Base-by-base conservation (phyloP, 2,113 vertebrate genomes). In the Verasper variegatus region DNA sequence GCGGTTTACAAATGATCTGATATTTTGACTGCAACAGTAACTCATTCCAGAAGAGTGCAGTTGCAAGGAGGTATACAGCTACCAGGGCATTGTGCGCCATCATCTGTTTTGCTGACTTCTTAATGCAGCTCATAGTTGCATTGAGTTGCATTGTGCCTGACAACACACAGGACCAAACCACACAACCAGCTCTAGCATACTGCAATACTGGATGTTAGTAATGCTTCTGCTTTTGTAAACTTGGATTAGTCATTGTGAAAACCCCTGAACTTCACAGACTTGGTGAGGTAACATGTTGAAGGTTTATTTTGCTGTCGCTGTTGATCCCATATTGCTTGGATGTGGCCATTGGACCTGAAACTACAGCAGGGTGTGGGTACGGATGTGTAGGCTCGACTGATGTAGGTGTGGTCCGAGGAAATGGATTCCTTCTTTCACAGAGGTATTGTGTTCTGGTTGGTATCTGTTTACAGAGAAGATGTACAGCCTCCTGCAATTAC, bases 201-300 rank as follows among this genome's bases (percentile, higher is more conserved):
- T 62, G 59, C 35, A 31, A 40, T 21, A 7, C 31, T 75, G 40
- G 9, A 65, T 77, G 64, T 71, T 35, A 68, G 37, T 66, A 69
- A 72, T 75, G 67, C 66, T 71, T 47, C 23, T 82, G 69, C 65
- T 82, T 82, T 78, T 84, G 68, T 84, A 71, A 85, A 86, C 58
- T 80, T 70, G 17, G 51, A 76, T 84, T 87, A 71, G 75, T 87
- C 61, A 80, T 83, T 54, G 62, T 75, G 81, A 85, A 87, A 88
- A 81, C 76, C 88, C 81, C 60, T 20, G 21, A 31, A 66, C 75
- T 72, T 51, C 45, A 54, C 14, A 7, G 35, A 76, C 59, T 47
- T 71, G 13, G 31, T 85, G 75, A 85, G 75, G 80, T 75, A 76
- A 84, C 57, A 68, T 77, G 12, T 64, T 79, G 76, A 31, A 31